These are phyloP conservation scores for Ornithoptera alexandrae DNA, from an alignment of 2,888 invertebrate species.

Conservation along the genomic window DNA sequence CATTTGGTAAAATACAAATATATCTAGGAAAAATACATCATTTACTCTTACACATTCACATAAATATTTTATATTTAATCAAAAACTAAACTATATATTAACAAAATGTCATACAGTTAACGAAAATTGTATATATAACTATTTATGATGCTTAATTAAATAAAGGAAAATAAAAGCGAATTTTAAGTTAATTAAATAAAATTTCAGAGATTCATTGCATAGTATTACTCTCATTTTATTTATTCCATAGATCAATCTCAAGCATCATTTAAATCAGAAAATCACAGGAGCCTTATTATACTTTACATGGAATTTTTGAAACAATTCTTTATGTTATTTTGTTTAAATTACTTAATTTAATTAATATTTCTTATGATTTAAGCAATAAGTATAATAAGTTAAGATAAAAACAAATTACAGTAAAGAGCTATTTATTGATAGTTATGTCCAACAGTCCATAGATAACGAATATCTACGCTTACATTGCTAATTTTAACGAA, in stretches of 20 bases:
- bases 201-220: neutral
- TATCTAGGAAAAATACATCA: neutral
- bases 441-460: slow-evolving; percentile 41
- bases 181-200: neutral
- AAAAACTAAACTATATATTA: neutral
- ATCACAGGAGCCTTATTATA: neutral
- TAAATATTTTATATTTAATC: neutral
- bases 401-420: no score
- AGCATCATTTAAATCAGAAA: neutral
- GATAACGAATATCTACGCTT: slow-evolving; percentile 44
- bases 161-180: no score
- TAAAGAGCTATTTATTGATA: slow-evolving; percentile 53
- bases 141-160: no score
- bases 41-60: neutral
- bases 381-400: no score
- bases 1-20: neutral
- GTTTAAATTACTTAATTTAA: no score
- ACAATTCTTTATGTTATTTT: no score
- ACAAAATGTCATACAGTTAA: no score
- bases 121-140: no score
- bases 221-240: neutral
- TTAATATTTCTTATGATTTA: no score
- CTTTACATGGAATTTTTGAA: no score
- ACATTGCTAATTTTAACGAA: slow-evolving; percentile 28
- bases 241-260: neutral